A percentile compares a stretch with the other conserved stretches of the same genome.
Evolutionary conservation across 2,113 vertebrate genomes (phyloP).

Genomic region (Nestor notabilis): DNA sequence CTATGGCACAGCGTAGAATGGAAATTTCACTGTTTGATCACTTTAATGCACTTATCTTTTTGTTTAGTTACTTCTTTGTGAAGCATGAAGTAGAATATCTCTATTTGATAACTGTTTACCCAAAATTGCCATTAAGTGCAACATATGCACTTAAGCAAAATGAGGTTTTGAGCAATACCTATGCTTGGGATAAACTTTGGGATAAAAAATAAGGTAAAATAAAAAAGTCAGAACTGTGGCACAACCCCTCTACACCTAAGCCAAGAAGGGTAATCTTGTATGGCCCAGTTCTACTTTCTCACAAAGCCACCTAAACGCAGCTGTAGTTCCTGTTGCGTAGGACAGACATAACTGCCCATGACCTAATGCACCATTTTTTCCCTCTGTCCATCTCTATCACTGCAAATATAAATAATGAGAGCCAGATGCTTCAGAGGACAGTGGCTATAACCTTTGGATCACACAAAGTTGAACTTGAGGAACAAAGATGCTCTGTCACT

Average conservation of each 20-base stretch:
- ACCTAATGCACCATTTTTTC: not conserved
- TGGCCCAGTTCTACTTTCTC: not conserved
- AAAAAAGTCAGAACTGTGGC: not conserved
- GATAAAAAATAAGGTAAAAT: not conserved
- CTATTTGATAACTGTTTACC: not conserved
- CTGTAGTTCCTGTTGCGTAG: not conserved
- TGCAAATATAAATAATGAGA: not conserved
- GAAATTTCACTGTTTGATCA: not conserved
- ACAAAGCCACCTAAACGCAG: not conserved
- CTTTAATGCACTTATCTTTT: not conserved
- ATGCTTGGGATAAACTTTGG: not conserved
- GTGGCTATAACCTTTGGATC: not conserved
- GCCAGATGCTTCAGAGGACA: not conserved
- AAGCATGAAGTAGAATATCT: not conserved
- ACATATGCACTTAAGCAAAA: not conserved
- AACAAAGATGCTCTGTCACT: not conserved
- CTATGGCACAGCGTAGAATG: not conserved
- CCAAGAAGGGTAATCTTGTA: not conserved
- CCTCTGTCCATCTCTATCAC: not conserved
- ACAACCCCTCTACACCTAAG: not conserved
- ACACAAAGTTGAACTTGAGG: not conserved
- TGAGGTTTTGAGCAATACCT: not conserved
- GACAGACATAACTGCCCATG: not conserved
- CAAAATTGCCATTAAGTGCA: conserved; percentile 10
- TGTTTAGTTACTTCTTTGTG: not conserved